Percentiles rank a stretch among this genome's conserved stretches.
Conservation (phyloP, 2,113 vertebrate species). For the Ageneiosus marmoratus region DNA sequence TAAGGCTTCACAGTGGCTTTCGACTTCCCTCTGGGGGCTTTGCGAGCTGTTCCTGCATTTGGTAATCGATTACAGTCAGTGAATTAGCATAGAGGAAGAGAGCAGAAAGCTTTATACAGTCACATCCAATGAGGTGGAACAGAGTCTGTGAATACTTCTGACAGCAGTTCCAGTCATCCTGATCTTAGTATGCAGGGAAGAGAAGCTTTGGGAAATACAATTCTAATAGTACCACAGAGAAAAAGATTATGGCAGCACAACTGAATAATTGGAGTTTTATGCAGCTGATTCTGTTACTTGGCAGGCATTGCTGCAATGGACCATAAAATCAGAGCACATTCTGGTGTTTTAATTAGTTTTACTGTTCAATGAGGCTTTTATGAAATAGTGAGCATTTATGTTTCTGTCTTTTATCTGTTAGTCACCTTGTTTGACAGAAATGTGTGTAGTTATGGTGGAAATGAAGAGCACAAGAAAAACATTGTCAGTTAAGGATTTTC, state of each 20-base stretch:
- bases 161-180: conserved; percentile 16
- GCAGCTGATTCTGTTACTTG: conserved; percentile 2
- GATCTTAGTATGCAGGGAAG: neutral
- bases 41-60: neutral
- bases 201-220: conserved; percentile 32
- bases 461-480: conserved; percentile 47
- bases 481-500: conserved; percentile 37
- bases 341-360: neutral
- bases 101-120: neutral
- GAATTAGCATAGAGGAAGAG: conserved; percentile 29
- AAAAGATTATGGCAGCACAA: conserved; percentile 1
- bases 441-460: conserved; percentile 53
- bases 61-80: conserved; percentile 30
- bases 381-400: neutral
- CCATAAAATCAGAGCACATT: neutral
- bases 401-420: conserved; percentile 9
- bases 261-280: conserved; percentile 18
- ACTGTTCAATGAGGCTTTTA: neutral
- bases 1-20: conserved; percentile 35
- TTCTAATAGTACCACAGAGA: conserved; percentile 23
- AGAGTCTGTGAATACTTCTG: conserved; percentile 9
- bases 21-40: conserved; percentile 19
- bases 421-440: conserved; percentile 43
- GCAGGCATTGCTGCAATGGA: neutral
- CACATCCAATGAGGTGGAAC: neutral